Percentiles rank a stretch among this genome's conserved stretches.
These are phyloP conservation scores for Excalfactoria chinensis DNA, from an alignment of 2,113 vertebrate species.

Conservation along the genomic window DNA sequence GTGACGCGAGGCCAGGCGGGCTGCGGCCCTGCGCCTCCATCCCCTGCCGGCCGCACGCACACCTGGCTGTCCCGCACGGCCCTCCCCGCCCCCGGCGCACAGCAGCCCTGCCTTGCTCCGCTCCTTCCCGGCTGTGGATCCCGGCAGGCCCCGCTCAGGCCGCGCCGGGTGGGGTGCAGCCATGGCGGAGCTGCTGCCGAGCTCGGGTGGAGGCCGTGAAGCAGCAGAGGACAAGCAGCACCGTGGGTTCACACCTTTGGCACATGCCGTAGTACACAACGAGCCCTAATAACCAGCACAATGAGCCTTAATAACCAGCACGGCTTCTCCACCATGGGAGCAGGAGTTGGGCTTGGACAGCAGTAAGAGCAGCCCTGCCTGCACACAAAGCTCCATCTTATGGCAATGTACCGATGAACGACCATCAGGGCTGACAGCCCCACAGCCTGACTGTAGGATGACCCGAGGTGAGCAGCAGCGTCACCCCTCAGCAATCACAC, in stretches of 20 bases:
- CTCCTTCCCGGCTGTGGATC: neutral
- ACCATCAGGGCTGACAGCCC: neutral
- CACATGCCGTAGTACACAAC: neutral
- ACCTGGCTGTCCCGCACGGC: rapidly evolving
- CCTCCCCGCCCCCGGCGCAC: neutral
- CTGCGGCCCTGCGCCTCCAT: neutral
- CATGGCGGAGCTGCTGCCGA: rapidly evolving
- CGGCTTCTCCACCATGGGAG: neutral
- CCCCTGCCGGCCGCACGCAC: neutral
- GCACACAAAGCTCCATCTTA: neutral
- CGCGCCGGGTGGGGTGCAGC: neutral
- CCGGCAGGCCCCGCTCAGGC: neutral
- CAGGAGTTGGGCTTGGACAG: neutral
- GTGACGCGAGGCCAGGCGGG: neutral
- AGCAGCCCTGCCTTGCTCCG: neutral
- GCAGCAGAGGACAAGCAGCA: neutral
- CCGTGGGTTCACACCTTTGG: neutral
- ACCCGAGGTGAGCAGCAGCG: neutral
- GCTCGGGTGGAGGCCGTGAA: rapidly evolving
- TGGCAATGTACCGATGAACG: neutral
- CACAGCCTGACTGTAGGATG: neutral
- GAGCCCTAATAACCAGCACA: too few relatives aligned
- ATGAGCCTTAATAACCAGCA: neutral
- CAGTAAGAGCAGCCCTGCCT: neutral
- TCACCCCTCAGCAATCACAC: neutral